A percentile compares a stretch with the other conserved stretches of the same genome.
phyloP scores from a whole-genome alignment of 2,113 vertebrate genomes.

The Panthera leo region DNA sequence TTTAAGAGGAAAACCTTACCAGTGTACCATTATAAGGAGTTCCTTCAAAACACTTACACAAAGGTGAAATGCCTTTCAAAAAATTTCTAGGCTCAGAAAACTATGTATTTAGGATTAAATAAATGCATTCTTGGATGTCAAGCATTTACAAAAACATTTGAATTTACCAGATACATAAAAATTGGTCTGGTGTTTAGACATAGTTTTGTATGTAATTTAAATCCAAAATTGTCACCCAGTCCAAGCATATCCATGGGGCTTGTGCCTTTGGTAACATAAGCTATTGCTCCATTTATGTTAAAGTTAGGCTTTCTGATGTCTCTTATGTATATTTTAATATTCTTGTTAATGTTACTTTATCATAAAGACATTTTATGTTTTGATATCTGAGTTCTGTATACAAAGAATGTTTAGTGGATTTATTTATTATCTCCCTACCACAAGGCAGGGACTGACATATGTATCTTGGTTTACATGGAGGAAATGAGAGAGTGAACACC shows the following conservation, averaged over 20 bases:
- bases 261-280: background rate
- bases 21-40: slow-evolving; percentile 21
- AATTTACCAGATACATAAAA: slow-evolving; percentile 57
- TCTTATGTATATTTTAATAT: background rate
- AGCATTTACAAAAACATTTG: slow-evolving; percentile 61
- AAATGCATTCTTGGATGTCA: slow-evolving; percentile 57
- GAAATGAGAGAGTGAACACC: background rate
- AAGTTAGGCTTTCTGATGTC: background rate
- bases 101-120: slow-evolving; percentile 67
- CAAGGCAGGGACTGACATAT: background rate
- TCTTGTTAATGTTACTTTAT: slow-evolving; percentile 41
- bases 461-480: background rate
- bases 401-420: background rate
- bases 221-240: slow-evolving; percentile 24
- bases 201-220: slow-evolving; percentile 28
- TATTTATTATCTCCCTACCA: background rate
- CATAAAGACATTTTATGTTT: slow-evolving; percentile 21
- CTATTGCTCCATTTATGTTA: background rate
- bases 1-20: slow-evolving; percentile 40
- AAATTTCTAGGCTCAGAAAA: slow-evolving; percentile 66
- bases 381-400: background rate
- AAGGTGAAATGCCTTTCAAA: slow-evolving; percentile 62
- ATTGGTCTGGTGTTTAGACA: background rate
- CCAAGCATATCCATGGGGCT: background rate
- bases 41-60: slow-evolving; percentile 62